phyloP scores from a whole-genome alignment of 2,113 vertebrate species.

The Silurus meridionalis region DNA sequence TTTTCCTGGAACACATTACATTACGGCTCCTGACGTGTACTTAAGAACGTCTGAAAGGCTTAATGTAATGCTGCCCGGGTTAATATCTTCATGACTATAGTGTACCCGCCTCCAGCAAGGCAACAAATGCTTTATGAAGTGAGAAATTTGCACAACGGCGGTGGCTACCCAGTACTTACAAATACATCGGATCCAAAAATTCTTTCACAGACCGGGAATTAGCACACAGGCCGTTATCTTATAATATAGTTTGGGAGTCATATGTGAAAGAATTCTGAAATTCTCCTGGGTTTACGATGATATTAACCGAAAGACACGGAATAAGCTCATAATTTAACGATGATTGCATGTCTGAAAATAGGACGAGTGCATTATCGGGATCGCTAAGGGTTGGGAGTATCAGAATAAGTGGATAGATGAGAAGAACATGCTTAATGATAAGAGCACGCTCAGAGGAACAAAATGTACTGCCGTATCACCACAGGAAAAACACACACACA shows the following conservation, averaged over 20 bases:
- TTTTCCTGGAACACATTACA: constrained; percentile 12
- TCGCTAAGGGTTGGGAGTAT: constrained; percentile 46
- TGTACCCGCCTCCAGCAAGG: not conserved
- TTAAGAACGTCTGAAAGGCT: not conserved
- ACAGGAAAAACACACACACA: constrained; percentile 36
- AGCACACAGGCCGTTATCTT: not conserved
- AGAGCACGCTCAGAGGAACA: constrained; percentile 27
- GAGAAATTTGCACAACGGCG: not conserved
- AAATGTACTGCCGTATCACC: not conserved
- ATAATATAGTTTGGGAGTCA: not conserved
- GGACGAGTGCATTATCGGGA: constrained; percentile 40
- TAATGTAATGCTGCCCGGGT: not conserved
- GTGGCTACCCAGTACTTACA: not conserved
- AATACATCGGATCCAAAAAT: not conserved
- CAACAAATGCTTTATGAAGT: not conserved
- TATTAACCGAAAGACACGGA: not conserved
- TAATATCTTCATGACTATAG: not conserved
- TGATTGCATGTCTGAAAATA: constrained; percentile 10
- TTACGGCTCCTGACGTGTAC: constrained; percentile 1
- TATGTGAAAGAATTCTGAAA: not conserved
- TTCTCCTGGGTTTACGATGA: not conserved
- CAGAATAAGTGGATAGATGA: constrained; percentile 35
- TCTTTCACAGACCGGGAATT: not conserved
- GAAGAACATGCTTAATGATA: constrained; percentile 25
- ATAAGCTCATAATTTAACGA: not conserved